phyloP scores from a whole-genome alignment of 2,888 invertebrate genomes.

The Falcaria lacertinaria region DNA sequence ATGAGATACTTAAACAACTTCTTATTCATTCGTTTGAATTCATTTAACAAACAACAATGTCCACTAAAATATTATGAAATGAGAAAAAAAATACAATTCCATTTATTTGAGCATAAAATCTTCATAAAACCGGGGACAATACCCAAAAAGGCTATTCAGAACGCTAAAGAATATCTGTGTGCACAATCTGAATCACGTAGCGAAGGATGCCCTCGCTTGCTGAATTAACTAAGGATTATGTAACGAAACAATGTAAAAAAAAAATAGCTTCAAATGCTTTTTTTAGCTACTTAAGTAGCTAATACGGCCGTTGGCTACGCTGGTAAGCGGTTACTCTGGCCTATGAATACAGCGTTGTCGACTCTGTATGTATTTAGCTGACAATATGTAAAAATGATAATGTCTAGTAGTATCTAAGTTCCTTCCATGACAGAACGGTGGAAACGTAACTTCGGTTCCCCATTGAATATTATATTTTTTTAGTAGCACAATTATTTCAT shows the following conservation, averaged over 20 bases:
- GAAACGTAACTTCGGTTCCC: no score
- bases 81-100: background rate
- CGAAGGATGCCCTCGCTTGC: background rate
- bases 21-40: background rate
- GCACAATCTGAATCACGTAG: background rate
- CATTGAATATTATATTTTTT: no score
- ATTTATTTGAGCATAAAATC: background rate
- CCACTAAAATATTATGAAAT: background rate
- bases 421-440: no score
- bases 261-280: slow-evolving; percentile 2
- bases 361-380: no score
- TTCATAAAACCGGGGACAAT: slow-evolving; percentile 11
- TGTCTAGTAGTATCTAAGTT: no score
- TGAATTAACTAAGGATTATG: slow-evolving; percentile 2
- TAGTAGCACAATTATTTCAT: no score
- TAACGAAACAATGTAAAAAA: slow-evolving; percentile 15
- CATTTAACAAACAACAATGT: background rate
- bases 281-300: no score
- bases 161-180: background rate
- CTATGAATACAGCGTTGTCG: no score
- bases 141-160: slow-evolving; percentile 11
- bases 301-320: no score
- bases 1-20: no score
- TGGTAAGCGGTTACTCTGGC: no score
- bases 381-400: no score